Base-by-base conservation (phyloP, 37 sponge, comb jelly and placozoan genomes). In the Ephydatia muelleri region DNA sequence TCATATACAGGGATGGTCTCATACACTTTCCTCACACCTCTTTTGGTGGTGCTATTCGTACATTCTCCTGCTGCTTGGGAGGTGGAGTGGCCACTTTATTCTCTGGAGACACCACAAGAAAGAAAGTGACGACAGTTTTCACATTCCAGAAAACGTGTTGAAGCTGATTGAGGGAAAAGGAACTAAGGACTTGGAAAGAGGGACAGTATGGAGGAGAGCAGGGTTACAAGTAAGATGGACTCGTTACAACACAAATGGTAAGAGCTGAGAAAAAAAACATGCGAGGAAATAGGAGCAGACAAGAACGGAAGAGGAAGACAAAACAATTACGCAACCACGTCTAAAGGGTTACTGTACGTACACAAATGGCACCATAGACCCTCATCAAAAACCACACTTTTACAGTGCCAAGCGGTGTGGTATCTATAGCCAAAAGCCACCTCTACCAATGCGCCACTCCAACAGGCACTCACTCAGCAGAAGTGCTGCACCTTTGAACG, bases 121-220 rank as follows among this genome's bases (percentile, higher is more conserved):
- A 94, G 83, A 94, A 85, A 90, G 38, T 90, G 86, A 13, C 68
- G 82, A 73, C 94, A 94, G 3, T 87, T 91, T 4, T 40, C 75
- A 65, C 95, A 94, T 72, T 91, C 87, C 68, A 92, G 39, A 64
- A 92, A 92, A 70, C 90, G 78, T 43, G 89, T 85, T 5, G 70
- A 8, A 75, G 89, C 93, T 92, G 68, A 21, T 49, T 13, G 32
- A 57, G 6, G 19, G 19, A 5, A 57, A 57, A 14, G 16, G 6
- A 43, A 43, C 6, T 3, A 43, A 43, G 43, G 6, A 9, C 6
- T 9, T 43, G 43, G 43, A 57, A 21, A 21, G 57, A 57, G 57
- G 57, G 57, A 14, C 9, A 57, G 16, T 5, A 23, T 89, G 65
- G 1, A 19, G 12, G 57, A 21, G 57, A 57, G 57, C 19, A 14